A percentile compares a stretch with the other conserved stretches of the same genome.
Evolutionary conservation across 2,888 invertebrate species (phyloP).

Genomic region (Tenthredo livida): DNA sequence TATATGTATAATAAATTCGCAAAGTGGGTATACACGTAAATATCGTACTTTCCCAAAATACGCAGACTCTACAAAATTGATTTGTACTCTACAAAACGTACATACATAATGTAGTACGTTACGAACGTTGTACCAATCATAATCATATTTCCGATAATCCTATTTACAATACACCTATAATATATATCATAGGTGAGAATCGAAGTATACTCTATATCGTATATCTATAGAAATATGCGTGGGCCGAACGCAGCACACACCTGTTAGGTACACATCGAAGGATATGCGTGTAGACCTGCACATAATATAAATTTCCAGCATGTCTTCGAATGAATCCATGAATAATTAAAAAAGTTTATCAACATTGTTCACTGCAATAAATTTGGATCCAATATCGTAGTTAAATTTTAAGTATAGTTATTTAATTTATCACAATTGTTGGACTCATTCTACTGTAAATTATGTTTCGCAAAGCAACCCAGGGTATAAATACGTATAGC

Average conservation of each 20-base stretch:
- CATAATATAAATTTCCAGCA: too few species aligned
- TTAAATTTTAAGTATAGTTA: too few species aligned
- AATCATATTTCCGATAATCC: constrained; percentile 1
- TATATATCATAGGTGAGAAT: not conserved
- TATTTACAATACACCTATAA: not conserved
- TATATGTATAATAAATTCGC: too few species aligned
- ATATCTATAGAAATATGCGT: not conserved
- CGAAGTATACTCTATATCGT: not conserved
- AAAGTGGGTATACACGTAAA: not conserved
- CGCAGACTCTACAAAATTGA: constrained; percentile 47
- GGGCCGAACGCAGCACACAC: not conserved
- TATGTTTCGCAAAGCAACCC: not conserved
- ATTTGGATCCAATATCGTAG: not conserved
- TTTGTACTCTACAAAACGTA: constrained; percentile 11
- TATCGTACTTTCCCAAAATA: constrained; percentile 36
- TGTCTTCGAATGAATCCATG: not conserved
- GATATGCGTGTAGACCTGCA: not conserved
- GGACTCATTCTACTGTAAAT: not conserved
- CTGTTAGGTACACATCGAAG: not conserved
- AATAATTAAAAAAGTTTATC: not conserved
- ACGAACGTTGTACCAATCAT: not conserved
- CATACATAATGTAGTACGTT: not conserved
- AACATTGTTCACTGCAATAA: not conserved
- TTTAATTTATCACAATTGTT: too few species aligned
- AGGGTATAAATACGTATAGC: not conserved